Percentiles rank a stretch among this genome's conserved stretches.
phyloP scores from a whole-genome alignment of 1,140 invertebrate genomes.

The Parasteatoda tepidariorum region DNA sequence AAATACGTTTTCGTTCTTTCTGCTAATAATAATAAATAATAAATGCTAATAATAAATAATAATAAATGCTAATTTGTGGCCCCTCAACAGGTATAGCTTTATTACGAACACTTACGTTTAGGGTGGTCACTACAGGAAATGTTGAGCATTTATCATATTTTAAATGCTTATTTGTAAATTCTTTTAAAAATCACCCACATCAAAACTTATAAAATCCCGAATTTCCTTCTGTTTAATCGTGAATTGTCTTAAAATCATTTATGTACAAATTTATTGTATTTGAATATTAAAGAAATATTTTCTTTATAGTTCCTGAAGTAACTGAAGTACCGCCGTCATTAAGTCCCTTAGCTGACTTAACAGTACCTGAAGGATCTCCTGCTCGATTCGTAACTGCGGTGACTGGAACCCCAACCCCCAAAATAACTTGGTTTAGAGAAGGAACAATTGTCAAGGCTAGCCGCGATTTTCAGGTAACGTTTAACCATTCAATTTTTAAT shows the following conservation, averaged over 20 bases:
- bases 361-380: constrained; percentile 84
- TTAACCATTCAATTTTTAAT: too few species aligned
- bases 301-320: constrained; percentile 77
- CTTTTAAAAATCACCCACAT: too few species aligned
- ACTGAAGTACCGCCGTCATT: constrained; percentile 81
- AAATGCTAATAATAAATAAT: too few species aligned
- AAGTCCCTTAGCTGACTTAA: constrained; percentile 83
- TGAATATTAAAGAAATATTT: neutral
- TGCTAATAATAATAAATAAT: too few species aligned
- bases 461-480: constrained; percentile 87
- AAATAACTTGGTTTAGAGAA: constrained; percentile 89
- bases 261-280: neutral
- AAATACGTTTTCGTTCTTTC: too few species aligned
- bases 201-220: too few species aligned
- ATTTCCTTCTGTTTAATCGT: neutral
- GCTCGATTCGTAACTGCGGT: constrained; percentile 89
- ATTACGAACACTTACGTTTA: too few species aligned
- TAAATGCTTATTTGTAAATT: too few species aligned
- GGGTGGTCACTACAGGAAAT: too few species aligned
- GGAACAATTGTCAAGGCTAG: constrained; percentile 88
- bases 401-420: constrained; percentile 82
- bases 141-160: too few species aligned
- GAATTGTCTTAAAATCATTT: neutral
- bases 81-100: too few species aligned
- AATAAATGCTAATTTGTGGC: too few species aligned